Percentiles rank a stretch among this genome's conserved stretches.
Conservation (phyloP, 2,888 invertebrate species). For the Myopa tessellatipennis region DNA sequence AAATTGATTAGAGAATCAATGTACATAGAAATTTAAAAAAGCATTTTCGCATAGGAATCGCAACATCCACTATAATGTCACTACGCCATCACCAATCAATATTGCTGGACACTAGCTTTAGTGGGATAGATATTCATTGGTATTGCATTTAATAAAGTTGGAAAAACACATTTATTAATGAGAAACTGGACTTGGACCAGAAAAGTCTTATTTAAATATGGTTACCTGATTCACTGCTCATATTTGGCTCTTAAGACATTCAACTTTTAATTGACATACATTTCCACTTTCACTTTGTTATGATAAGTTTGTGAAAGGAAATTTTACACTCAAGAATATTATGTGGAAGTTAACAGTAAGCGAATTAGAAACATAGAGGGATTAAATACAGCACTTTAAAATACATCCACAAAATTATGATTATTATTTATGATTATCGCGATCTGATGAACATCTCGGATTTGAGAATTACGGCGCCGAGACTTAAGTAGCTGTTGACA, state of each 20-base stretch:
- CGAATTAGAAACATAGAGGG: neutral
- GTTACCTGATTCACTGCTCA: neutral
- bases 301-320: neutral
- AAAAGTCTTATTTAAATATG: neutral
- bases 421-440: neutral
- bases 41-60: too few relatives aligned
- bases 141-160: too few relatives aligned
- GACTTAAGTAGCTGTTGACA: neutral
- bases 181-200: too few relatives aligned
- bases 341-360: neutral
- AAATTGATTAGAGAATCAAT: too few relatives aligned
- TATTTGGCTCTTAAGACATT: neutral
- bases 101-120: too few relatives aligned
- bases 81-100: too few relatives aligned
- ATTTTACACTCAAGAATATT: neutral
- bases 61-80: too few relatives aligned
- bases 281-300: conserved; percentile 60
- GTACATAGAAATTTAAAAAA: too few relatives aligned
- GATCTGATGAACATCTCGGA: neutral
- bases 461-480: neutral
- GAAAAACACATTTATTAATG: too few relatives aligned
- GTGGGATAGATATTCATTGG: too few relatives aligned
- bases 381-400: neutral
- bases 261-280: conserved; percentile 55
- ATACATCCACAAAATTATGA: neutral